phyloP scores from a whole-genome alignment of 2,888 invertebrate species.

The Bombyx huttoni region DNA sequence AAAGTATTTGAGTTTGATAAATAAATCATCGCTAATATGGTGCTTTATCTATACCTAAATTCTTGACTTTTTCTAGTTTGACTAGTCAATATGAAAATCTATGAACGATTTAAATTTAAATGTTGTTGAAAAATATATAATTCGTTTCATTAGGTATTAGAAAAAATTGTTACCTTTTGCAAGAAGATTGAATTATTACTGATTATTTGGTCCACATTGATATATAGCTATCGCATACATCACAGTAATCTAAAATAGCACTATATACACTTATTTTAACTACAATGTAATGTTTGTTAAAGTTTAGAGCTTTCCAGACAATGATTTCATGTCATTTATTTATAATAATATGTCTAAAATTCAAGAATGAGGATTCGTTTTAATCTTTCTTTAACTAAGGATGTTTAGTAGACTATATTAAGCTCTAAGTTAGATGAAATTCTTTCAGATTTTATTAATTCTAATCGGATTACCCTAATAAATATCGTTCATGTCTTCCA shows the following conservation, averaged over 20 bases:
- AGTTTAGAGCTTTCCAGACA: too few species aligned
- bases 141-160: too few species aligned
- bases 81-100: constrained; percentile 56
- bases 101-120: background rate
- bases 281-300: too few species aligned
- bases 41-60: constrained; percentile 18
- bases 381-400: too few species aligned
- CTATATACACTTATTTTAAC: constrained; percentile 33
- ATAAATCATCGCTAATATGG: constrained; percentile 41
- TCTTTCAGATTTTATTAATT: background rate
- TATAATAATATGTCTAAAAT: too few species aligned
- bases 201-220: constrained; percentile 18
- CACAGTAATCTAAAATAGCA: constrained; percentile 49
- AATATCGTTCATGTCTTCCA: background rate
- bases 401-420: too few species aligned
- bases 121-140: background rate
- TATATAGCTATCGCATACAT: constrained; percentile 18
- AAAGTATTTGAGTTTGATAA: background rate
- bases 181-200: background rate
- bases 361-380: too few species aligned
- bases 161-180: background rate
- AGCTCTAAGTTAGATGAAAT: constrained; percentile 2
- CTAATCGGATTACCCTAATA: background rate
- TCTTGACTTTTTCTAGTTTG: constrained; percentile 35
- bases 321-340: too few species aligned